A percentile compares a stretch with the other conserved stretches of the same genome.
Evolutionary conservation across 53 echinoderm and acorn worm genomes (phyloP).

Genomic region (Temnopleurus reevesii): DNA sequence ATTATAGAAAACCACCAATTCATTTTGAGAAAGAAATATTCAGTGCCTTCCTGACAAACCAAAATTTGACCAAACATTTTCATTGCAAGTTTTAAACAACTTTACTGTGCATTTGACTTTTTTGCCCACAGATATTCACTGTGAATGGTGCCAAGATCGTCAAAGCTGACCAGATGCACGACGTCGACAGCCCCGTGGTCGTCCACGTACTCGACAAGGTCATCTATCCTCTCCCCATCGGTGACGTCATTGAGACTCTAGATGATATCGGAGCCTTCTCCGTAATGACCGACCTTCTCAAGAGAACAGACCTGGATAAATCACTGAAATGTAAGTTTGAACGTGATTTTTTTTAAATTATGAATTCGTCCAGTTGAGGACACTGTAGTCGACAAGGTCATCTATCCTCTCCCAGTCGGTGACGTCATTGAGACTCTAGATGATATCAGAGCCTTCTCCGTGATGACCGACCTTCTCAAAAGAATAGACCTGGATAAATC

Average conservation of each 20-base stretch:
- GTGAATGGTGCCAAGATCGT: background rate
- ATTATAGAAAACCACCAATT: no score
- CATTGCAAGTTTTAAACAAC: no score
- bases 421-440: background rate
- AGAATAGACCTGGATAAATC: background rate
- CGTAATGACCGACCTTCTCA: background rate
- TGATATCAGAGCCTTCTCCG: background rate
- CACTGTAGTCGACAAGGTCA: constrained; percentile 23
- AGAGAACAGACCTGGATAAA: background rate
- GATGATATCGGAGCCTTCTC: background rate
- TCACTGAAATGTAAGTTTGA: background rate
- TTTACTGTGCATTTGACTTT: no score
- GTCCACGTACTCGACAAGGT: constrained; percentile 21
- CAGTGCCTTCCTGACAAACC: no score
- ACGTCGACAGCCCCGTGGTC: background rate
- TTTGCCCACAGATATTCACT: background rate
- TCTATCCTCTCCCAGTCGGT: constrained; percentile 30
- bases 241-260: background rate
- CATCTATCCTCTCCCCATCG: constrained; percentile 16
- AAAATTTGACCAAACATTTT: no score
- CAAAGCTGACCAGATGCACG: background rate
- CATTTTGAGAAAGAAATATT: no score
- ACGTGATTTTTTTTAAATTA: no score
- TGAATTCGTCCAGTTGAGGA: background rate
- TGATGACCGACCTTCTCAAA: background rate